Conservation (phyloP, 2,113 vertebrate species). For the Pseudolaguvia tuberculata region DNA sequence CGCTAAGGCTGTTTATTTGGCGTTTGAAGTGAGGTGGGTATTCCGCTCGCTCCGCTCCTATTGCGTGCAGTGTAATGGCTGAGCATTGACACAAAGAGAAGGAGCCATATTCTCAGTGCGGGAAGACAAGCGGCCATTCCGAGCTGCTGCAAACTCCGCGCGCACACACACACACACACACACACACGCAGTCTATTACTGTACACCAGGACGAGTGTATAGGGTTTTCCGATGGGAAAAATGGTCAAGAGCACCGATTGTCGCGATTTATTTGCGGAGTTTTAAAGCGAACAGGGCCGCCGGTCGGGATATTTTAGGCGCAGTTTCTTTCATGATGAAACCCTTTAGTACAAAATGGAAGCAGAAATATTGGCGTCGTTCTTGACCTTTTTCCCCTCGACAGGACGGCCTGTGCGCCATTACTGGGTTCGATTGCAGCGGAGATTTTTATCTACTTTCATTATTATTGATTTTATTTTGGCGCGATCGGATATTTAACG, state of each 20-base stretch:
- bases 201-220: slow-evolving; percentile 71
- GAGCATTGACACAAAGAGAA: slow-evolving; percentile 85
- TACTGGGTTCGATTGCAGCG: slow-evolving; percentile 52
- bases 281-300: slow-evolving; percentile 66
- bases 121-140: slow-evolving; percentile 93
- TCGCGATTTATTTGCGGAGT: slow-evolving; percentile 55
- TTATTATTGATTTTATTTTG: background rate
- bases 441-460: slow-evolving; percentile 18
- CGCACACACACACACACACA: slow-evolving; percentile 29
- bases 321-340: slow-evolving; percentile 83
- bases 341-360: slow-evolving; percentile 85
- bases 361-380: slow-evolving; percentile 81
- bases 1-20: slow-evolving; percentile 50
- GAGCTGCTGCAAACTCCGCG: slow-evolving; percentile 71
- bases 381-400: slow-evolving; percentile 79
- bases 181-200: slow-evolving; percentile 72
- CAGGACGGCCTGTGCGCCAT: slow-evolving; percentile 73
- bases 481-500: no score
- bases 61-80: slow-evolving; percentile 78
- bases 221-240: slow-evolving; percentile 66
- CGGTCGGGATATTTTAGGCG: slow-evolving; percentile 77
- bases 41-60: slow-evolving; percentile 71
- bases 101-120: slow-evolving; percentile 90
- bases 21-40: slow-evolving; percentile 56
- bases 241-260: slow-evolving; percentile 60